phyloP scores from a whole-genome alignment of 92 coral and sea anemone species.

The Parazoanthus swiftii region DNA sequence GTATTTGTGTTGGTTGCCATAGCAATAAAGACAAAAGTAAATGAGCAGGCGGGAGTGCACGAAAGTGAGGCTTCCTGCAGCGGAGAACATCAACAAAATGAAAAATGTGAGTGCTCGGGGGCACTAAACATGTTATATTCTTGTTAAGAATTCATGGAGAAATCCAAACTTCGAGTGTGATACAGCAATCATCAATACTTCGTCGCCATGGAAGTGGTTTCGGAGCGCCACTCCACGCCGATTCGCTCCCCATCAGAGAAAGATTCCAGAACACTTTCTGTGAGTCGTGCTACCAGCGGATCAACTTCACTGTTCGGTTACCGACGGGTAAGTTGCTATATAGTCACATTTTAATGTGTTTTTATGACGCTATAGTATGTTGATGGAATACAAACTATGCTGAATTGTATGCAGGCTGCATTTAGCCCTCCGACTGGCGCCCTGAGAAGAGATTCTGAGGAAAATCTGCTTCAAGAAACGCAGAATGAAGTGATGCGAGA shows the following conservation, averaged over 20 bases:
- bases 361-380: not conserved
- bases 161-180: conserved; percentile 1
- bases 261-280: conserved; percentile 73
- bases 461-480: conserved; percentile 63
- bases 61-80: conserved; percentile 24
- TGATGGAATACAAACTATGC: not conserved
- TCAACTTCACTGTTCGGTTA: conserved; percentile 70
- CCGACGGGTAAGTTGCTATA: conserved; percentile 59
- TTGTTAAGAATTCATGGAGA: conserved; percentile 7
- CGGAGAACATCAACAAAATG: not conserved
- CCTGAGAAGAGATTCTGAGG: conserved; percentile 75
- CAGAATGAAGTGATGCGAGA: conserved; percentile 49
- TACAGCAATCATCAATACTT: not conserved
- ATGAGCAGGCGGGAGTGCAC: conserved; percentile 12
- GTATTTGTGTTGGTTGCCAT: conserved; percentile 6
- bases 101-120: not conserved
- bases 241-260: conserved; percentile 95
- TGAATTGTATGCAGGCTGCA: conserved; percentile 57
- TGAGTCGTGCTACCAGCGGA: conserved; percentile 73
- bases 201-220: conserved; percentile 72
- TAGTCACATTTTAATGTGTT: not conserved
- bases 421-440: conserved; percentile 84
- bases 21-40: conserved; percentile 1
- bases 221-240: conserved; percentile 88
- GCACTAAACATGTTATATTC: not conserved